Base-by-base conservation (phyloP, 2,888 invertebrate species). In the Leucophenga montana region DNA sequence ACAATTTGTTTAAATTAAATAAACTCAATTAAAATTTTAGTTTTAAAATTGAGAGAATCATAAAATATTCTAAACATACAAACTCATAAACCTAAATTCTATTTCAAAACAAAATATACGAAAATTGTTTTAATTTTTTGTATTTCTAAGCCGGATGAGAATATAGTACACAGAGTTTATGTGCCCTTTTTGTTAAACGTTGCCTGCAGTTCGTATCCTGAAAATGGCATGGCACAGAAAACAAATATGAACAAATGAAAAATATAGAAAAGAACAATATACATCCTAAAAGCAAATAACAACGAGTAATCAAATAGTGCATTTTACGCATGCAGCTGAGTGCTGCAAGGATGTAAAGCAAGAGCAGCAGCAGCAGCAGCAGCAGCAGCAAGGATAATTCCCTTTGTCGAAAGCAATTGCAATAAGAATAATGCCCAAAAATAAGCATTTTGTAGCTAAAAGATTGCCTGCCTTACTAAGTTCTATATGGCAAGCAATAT, bases 161-260 rank as follows among this genome's bases (percentile, higher is more conserved):
- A 31, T 22, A 57, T 22, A 3, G 11, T 20, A 33, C 59, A 31
- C 33, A 31, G 31, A 59, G 16, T 59, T 59, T 31, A 27, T n/a
- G n/a, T n/a, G 59, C 16, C 33, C 13, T 59, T 59, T 57, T 54
- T 54, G 18, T 20, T 16, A 13, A 16, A 9, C 14, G 27, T 27
- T 22, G 56, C 56, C 27, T 27, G 22, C 59, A 33, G 22, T 14
- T 5, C 59, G 33, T 59, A 59, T 59, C 31, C 59, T 22, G 59
- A 14, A 33, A 56, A 27, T n/a, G 33, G 33, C 31, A 59, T 59
- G 33, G 59, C 59, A 33, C 33, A 39, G 59, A n/a, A 59, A 33
- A 59, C 33, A 59, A 31, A 59, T 59, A 27, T 59, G 31, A 59
- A 59, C 59, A 59, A 59, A 16, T 4, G 8, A 16, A 50, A 50